Conservation (phyloP, 1,140 invertebrate genomes). For the Agrypnia vestita region DNA sequence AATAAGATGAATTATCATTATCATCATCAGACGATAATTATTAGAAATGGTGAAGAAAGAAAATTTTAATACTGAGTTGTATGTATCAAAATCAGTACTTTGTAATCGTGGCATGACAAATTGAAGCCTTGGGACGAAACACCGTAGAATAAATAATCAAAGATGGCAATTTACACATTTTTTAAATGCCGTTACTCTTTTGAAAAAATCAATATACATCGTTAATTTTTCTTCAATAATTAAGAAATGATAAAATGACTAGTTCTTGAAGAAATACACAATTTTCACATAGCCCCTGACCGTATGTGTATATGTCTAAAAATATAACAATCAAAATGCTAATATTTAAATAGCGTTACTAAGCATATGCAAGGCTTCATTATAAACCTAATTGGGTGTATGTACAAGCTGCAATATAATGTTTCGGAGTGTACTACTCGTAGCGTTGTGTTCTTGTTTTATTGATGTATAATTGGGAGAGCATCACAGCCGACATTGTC, state of each 20-base stretch:
- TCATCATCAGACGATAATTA: too few species aligned
- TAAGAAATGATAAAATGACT: slow-evolving; percentile 2
- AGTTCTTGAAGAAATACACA: slow-evolving; percentile 16
- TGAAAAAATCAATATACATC: too few species aligned
- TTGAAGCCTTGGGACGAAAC: too few species aligned
- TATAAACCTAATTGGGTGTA: slow-evolving; percentile 1
- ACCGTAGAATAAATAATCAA: too few species aligned
- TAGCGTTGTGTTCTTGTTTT: slow-evolving; percentile 2
- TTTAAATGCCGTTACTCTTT: too few species aligned
- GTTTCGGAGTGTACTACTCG: slow-evolving; percentile 11
- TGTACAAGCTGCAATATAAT: slow-evolving; percentile 6
- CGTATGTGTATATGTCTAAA: background rate
- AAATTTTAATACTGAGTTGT: too few species aligned
- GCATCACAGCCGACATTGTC: slow-evolving; percentile 41
- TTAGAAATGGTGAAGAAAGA: too few species aligned
- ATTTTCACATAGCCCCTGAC: background rate
- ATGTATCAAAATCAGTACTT: too few species aligned
- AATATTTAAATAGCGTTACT: background rate
- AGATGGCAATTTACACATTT: too few species aligned
- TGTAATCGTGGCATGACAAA: too few species aligned
- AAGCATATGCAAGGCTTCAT: slow-evolving; percentile 8
- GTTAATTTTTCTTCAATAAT: too few species aligned
- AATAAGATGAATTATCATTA: too few species aligned
- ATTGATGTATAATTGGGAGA: slow-evolving; percentile 25
- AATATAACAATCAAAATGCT: background rate